These are phyloP conservation scores for Pachyseris speciosa DNA, from an alignment of 64 coral and sea anemone species.

Conservation along the genomic window DNA sequence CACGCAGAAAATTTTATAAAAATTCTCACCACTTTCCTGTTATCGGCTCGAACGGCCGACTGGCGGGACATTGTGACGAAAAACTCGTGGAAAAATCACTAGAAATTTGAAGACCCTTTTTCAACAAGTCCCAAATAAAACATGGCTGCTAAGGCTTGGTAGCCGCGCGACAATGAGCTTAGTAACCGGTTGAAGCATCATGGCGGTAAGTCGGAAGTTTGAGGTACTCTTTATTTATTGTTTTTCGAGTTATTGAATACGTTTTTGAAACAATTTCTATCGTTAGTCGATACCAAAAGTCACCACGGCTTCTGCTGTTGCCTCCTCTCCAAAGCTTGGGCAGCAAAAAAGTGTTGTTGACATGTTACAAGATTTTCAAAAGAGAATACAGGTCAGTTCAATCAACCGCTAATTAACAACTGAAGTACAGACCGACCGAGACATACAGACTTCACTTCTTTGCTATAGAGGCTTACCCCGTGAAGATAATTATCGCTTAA, in stretches of 20 bases:
- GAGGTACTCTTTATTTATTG: neutral
- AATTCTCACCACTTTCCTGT: slow-evolving; percentile 92
- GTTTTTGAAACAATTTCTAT: neutral
- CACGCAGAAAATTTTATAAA: neutral
- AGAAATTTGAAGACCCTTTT: too few species aligned
- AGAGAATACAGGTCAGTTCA: slow-evolving; percentile 50
- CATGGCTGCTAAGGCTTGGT: neutral
- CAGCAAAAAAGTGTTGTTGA: slow-evolving; percentile 44
- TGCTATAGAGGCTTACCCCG: too few species aligned
- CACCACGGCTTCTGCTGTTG: slow-evolving; percentile 29
- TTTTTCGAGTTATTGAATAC: neutral
- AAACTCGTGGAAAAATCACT: neutral
- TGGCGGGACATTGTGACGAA: slow-evolving; percentile 81
- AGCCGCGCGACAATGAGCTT: slow-evolving; percentile 9
- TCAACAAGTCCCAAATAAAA: too few species aligned
- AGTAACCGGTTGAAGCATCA: slow-evolving; percentile 15
- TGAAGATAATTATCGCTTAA: too few species aligned
- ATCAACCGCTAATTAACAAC: too few species aligned
- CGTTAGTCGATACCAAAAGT: slow-evolving; percentile 39
- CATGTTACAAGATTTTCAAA: slow-evolving; percentile 63
- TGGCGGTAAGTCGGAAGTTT: slow-evolving; percentile 48
- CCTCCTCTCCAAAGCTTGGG: neutral
- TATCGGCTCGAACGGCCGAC: slow-evolving; percentile 86
- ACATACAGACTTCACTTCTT: too few species aligned
- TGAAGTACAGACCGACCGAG: too few species aligned